Evolutionary conservation across 2,797 vertebrate species (phyloP).

Genomic region (Neomorphus geoffroyi): DNA sequence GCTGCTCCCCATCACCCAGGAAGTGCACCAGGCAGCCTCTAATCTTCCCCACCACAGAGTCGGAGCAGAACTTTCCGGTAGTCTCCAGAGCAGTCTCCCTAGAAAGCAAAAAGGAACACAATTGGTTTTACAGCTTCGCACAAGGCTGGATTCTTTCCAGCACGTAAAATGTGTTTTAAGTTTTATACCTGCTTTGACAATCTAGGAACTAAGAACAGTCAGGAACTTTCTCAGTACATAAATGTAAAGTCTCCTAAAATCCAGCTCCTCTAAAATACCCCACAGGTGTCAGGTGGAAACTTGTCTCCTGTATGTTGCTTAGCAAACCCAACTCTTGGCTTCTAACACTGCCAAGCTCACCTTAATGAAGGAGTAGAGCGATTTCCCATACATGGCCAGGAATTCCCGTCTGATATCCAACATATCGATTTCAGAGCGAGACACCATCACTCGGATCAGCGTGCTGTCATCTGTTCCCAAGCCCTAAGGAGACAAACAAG

Average conservation of each 20-base stretch:
- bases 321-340: not conserved
- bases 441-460: constrained; percentile 93
- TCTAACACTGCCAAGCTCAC: constrained; percentile 64
- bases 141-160: not conserved
- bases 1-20: not conserved
- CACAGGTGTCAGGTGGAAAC: no score
- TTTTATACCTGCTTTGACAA: not conserved
- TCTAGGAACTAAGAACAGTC: not conserved
- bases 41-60: constrained; percentile 83
- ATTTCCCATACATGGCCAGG: constrained; percentile 90
- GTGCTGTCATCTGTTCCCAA: constrained; percentile 91
- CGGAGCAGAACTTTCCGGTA: constrained; percentile 80
- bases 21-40: not conserved
- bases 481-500: constrained; percentile 76
- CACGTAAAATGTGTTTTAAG: not conserved
- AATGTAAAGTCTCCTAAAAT: not conserved
- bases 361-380: constrained; percentile 96
- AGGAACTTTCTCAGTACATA: not conserved
- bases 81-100: constrained; percentile 84
- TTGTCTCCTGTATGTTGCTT: not conserved
- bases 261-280: not conserved
- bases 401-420: constrained; percentile 90
- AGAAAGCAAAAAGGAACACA: not conserved
- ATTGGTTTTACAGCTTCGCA: not conserved
- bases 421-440: constrained; percentile 93